phyloP scores from a whole-genome alignment of 2,888 invertebrate genomes.

The Iphiclides podalirius region DNA sequence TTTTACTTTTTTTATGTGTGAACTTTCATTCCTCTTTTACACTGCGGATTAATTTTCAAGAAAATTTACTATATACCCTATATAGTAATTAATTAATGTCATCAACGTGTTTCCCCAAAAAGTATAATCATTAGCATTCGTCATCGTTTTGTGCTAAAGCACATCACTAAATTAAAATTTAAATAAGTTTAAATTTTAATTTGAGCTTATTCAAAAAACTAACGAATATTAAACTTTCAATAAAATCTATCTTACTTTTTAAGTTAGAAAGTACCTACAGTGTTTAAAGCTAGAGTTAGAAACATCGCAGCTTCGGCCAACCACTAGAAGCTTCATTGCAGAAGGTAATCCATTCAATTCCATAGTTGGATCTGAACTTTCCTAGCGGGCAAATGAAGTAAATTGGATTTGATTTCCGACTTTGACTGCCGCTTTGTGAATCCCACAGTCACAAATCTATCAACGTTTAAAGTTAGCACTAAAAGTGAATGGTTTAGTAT shows the following conservation, averaged over 20 bases:
- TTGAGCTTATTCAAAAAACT: too few relatives aligned
- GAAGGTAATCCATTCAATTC: slow-evolving; percentile 67
- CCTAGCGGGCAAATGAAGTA: slow-evolving; percentile 71
- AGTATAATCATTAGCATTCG: too few relatives aligned
- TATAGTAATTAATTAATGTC: neutral
- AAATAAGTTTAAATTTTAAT: too few relatives aligned
- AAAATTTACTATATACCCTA: neutral
- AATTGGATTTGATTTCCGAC: slow-evolving; percentile 75
- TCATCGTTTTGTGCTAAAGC: too few relatives aligned
- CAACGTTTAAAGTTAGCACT: neutral
- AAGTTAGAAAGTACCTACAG: too few relatives aligned
- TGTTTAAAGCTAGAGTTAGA: slow-evolving; percentile 22
- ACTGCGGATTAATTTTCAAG: slow-evolving; percentile 1
- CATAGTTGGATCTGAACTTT: slow-evolving; percentile 69
- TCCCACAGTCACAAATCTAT: slow-evolving; percentile 56
- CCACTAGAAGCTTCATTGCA: slow-evolving; percentile 49
- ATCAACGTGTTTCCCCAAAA: neutral
- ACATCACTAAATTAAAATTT: too few relatives aligned
- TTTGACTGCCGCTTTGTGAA: slow-evolving; percentile 62
- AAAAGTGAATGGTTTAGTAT: too few relatives aligned
- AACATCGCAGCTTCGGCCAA: slow-evolving; percentile 24
- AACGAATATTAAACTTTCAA: too few relatives aligned
- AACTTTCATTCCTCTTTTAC: slow-evolving; percentile 4
- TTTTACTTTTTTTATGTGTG: slow-evolving; percentile 4
- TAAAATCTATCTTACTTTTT: too few relatives aligned